These are phyloP conservation scores for Dorcus hopei DNA, from an alignment of 2,888 invertebrate species.

Conservation along the genomic window DNA sequence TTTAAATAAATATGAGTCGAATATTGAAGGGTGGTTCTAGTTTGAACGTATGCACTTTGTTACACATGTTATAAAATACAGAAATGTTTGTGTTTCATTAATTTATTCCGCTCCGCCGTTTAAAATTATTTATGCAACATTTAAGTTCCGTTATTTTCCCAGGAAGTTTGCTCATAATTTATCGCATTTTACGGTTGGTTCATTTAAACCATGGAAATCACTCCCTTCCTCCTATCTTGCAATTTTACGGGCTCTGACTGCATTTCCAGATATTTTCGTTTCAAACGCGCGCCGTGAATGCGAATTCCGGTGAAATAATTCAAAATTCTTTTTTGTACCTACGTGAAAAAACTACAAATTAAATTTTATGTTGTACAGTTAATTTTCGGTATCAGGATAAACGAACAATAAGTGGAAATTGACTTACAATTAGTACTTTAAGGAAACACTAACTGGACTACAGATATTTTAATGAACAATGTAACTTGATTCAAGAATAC, in stretches of 20 bases:
- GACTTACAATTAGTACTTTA: no score
- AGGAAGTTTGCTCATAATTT: constrained; percentile 39
- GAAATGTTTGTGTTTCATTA: constrained; percentile 41
- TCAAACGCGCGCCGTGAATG: constrained; percentile 1
- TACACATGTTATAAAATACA: constrained; percentile 21
- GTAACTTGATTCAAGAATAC: no score
- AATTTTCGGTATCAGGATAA: no score
- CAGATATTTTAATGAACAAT: no score
- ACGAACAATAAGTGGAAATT: no score
- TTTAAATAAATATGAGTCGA: no score
- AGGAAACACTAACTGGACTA: no score
- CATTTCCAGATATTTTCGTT: constrained; percentile 28
- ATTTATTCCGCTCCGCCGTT: constrained; percentile 35
- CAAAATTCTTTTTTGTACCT: no score
- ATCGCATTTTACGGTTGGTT: constrained; percentile 31
- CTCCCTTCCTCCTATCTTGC: constrained; percentile 33
- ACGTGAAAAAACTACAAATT: no score
- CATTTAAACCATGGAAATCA: constrained; percentile 34
- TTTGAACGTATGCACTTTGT: no score
- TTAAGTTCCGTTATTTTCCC: constrained; percentile 42
- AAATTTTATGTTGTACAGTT: no score
- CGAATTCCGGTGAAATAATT: neutral
- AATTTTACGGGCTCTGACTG: constrained; percentile 32
- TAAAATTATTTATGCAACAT: constrained; percentile 41
- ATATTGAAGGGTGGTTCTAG: no score